Evolutionary conservation across 2,888 invertebrate genomes (phyloP), one percentile per base, ranked within the genome.

Genomic region (Quadroppia sp.): DNA sequence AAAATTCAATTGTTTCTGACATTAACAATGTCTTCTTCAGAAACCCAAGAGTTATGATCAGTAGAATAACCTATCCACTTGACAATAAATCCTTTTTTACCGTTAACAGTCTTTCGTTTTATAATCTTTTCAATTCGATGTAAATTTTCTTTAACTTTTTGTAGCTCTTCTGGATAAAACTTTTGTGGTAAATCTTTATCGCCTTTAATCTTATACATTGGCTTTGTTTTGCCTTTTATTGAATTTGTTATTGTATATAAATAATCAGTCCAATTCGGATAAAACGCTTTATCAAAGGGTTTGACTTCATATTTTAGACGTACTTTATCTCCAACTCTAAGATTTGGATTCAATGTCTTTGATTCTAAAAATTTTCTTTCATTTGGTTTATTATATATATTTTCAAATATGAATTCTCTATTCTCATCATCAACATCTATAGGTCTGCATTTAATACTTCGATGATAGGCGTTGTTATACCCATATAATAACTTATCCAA

Each of bases 41-140:
- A 3, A 7, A 73, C 40, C 73, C 73, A 73, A 40, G 15, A 15
- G n/a, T 73, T 73, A 11, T 42, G 15, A 13, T 13, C 30, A 36
- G 2, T 2, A 9, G 73, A 48, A 45, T 73, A 53, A 9, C 17
- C 17, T 64, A 73, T 17, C 64, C 64, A 73, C 42, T 73, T 73
- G 0, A 73, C 67, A 13, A 45, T 15, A 30, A 25, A 73, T 42
- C 45, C 7, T 48, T 28, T 45, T 28, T 13, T 40, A 11, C 73
- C 48, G 15, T 45, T 67, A 25, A 17, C 11, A 30, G 9, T 45
- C 11, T 30, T 1, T 17, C n/a, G 15, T 73, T 61, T 64, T 2
- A 73, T 4, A 67, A 73, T 20, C 13, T 45, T 67, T 32, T 73
- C 73, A n/a, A 73, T 25, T 45, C 73, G 1, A 23, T 40, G 45